Conservation (phyloP, 2,888 invertebrate species). For the Sarcophaga caerulescens region DNA sequence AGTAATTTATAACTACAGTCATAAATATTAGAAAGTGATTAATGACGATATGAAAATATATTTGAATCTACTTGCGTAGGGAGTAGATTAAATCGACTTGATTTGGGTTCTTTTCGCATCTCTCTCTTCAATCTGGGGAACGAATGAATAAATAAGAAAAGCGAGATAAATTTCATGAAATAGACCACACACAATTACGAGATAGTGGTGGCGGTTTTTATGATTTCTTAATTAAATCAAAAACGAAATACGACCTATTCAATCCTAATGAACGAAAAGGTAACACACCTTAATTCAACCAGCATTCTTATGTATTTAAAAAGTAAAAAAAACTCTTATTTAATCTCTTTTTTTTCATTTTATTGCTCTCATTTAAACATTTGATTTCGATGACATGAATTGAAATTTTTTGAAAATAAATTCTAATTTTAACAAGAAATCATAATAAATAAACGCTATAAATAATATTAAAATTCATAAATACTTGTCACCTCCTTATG, state of each 20-base stretch:
- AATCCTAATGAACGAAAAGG: slow-evolving; percentile 22
- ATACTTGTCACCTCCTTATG: too few relatives aligned
- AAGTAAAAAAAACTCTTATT: neutral
- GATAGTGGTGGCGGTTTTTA: slow-evolving; percentile 4
- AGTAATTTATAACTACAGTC: too few relatives aligned
- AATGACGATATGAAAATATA: too few relatives aligned
- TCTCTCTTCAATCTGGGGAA: too few relatives aligned
- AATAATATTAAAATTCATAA: too few relatives aligned
- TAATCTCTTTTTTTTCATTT: neutral
- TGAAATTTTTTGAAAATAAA: slow-evolving; percentile 5
- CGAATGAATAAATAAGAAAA: neutral
- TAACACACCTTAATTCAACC: slow-evolving; percentile 43
- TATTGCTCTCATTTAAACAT: slow-evolving; percentile 9
- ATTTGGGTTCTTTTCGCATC: too few relatives aligned
- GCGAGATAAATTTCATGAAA: neutral
- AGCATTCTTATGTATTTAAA: neutral
- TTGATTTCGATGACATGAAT: slow-evolving; percentile 28
- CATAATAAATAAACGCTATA: neutral
- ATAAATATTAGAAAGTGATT: too few relatives aligned
- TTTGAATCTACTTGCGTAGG: too few relatives aligned
- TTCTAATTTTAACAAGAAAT: neutral
- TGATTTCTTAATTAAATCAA: slow-evolving; percentile 57
- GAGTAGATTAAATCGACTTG: too few relatives aligned
- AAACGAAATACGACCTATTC: slow-evolving; percentile 22
- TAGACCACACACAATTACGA: slow-evolving; percentile 45